Base-by-base conservation (phyloP, 1,140 invertebrate genomes). In the Dryas iulia region DNA sequence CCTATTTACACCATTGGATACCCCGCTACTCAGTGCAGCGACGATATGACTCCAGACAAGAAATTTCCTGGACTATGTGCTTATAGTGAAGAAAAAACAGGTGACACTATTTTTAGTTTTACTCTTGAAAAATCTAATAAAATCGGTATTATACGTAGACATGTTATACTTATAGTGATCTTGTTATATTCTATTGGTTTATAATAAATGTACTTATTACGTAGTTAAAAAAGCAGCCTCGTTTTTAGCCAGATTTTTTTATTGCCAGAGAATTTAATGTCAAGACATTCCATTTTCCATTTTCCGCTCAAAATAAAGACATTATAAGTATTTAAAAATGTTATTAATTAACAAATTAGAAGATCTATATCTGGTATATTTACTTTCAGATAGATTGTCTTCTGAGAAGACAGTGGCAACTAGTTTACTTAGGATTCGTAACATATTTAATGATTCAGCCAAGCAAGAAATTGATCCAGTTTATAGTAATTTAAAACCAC, bases 1-100 rank as follows among this genome's bases (percentile, higher is more conserved):
- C 83, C 85, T 5, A 67, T 90, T 0, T 90, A 87, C 39, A 61
- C 72, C 1, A 78, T 90, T 56, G 87, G 87, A 52, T 83, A 76
- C 57, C 74, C 86, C 1, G 74, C 74, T 12, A 90, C 87, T 8
- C 87, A 90, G 52, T 90, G 87, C 63, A 11, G 53, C 12, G 58
- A 67, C 7, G 23, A 72, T 25, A 79, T 74, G 71, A 7, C 59
- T 25, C 72, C 78, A 0, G 84, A 87, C 62, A 8, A 59, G 14
- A 35, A n/a, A 47, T 86, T 61, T 59, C 63, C 57, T 33, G 86
- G 80, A 5, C 73, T 90, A 3, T 89, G 87, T 54, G 69, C 24
- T 8, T 56, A 25, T 2, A 26, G n/a, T 1, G 10, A 10, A 11
- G 24, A 26, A n/a, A n/a, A n/a, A 56, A 12, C 12, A 56, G 53